Base-by-base conservation (phyloP, 2,113 vertebrate species). In the Trichomycterus rosablanca region DNA sequence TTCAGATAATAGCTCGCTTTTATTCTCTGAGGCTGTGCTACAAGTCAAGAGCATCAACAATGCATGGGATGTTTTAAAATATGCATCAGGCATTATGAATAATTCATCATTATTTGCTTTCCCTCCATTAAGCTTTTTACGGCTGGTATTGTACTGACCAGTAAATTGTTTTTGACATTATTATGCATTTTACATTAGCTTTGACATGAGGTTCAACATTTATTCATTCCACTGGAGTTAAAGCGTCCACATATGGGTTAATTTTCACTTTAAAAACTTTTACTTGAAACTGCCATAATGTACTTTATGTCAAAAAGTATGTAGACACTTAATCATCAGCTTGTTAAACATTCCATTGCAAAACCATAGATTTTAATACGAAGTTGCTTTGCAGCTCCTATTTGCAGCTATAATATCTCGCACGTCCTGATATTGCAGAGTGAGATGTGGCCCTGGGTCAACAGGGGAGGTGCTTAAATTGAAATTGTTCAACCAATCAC, bases 131-230 rank as follows among this genome's bases (percentile, higher is more conserved):
- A n/a, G 15, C 26, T 48, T 55, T 48, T 64, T 56, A 64, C 9
- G 32, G 34, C 39, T 14, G 11, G 51, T 56, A 52, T 45, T 30
- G 22, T 55, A 53, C 56, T 64, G 40, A 48, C 62, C 32, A 20
- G 26, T 56, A 64, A 64, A 64, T 64, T 46, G 42, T 46, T 55
- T 64, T 48, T 18, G 62, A 64, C 42, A 56, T 56, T 37, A 61
- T 35, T 28, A 64, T 54, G 40, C 18, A 24, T 54, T 64, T 48
- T 32, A 35, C 35, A 42, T 35, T 12, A 24, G 39, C 35, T 44
- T 63, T 56, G 53, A 30, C 32, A 26, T 35, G 40, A 24, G 22
- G 19, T n/a, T 32, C 22, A 40, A 42, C n/a, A 14, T n/a, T 51
- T 30, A 42, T 10, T 42, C 20, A 52, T 52, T 23, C 37, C 23